Base-by-base conservation (phyloP, 2,113 vertebrate species). In the Bungarus multicinctus region DNA sequence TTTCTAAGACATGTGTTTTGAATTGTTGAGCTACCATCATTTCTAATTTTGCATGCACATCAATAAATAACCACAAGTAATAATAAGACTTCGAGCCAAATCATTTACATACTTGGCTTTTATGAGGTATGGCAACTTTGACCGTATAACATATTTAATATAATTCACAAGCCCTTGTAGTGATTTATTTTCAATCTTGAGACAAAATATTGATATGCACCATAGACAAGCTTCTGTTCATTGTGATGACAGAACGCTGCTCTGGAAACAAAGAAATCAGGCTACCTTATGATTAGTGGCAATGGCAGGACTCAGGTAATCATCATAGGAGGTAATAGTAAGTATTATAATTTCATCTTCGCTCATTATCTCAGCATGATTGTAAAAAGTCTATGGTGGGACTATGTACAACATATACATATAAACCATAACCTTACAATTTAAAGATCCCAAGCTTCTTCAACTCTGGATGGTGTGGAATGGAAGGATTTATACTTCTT, bases 11-110 rank as follows among this genome's bases (percentile, higher is more conserved):
- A 9, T 4, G 2, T 86, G 87, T 12, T 81, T 89, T 94, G 52
- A 89, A 89, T 92, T 89, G 87, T 93, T 94, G 18, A 90, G 47
- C 1, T 85, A 55, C 93, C n/a, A 58, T 27, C 0, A 25, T 92
- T 94, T 94, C 52, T 34, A 55, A 1, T 92, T 92, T 54, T 90
- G 8, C 89, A 27, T 47, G 93, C 64, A 47, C 91, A 23, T 81
- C 86, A 94, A 64, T 88, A 89, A 43, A 2, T 34, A 89, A 87
- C 74, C 11, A 90, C 27, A 91, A 92, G 9, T 69, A 85, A 92
- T 93, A 92, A 11, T 16, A 93, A 55, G 52, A 45, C 23, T 89
- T 88, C 50, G 14, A 94, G 86, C 54, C 10, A 91, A 91, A 94
- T 90, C 55, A 90, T 93, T 3, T 58, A 22, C 22, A 69, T 85